These are phyloP conservation scores for Harpagoxenus sublaevis DNA, from an alignment of 2,888 invertebrate species.

Conservation along the genomic window DNA sequence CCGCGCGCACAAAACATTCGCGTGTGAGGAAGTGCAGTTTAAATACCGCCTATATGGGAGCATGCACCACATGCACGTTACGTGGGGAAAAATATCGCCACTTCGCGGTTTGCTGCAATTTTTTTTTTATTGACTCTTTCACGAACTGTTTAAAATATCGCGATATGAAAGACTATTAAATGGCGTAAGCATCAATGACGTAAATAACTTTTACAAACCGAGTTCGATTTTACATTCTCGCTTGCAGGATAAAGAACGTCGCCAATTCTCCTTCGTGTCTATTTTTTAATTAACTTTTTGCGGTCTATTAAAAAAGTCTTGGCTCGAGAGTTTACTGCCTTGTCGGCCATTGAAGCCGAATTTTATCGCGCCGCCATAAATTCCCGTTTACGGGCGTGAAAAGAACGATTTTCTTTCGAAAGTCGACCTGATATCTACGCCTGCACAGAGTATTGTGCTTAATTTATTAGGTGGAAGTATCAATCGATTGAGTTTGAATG, in stretches of 20 bases:
- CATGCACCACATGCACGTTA: slow-evolving; percentile 55
- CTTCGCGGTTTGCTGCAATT: slow-evolving; percentile 53
- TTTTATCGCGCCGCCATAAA: slow-evolving; percentile 44
- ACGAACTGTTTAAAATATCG: background rate
- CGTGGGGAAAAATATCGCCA: slow-evolving; percentile 60
- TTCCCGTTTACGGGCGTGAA: slow-evolving; percentile 30
- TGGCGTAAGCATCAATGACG: background rate
- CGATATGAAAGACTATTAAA: background rate
- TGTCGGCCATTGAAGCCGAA: slow-evolving; percentile 16
- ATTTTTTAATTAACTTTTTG: slow-evolving; percentile 69
- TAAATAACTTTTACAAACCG: background rate
- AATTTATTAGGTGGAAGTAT: slow-evolving; percentile 36
- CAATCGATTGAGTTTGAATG: slow-evolving; percentile 32
- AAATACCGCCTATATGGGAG: slow-evolving; percentile 57
- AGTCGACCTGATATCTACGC: slow-evolving; percentile 3
- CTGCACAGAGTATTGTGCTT: slow-evolving; percentile 18
- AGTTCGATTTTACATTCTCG: background rate
- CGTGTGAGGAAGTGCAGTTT: slow-evolving; percentile 63
- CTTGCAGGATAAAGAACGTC: background rate
- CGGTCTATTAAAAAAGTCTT: slow-evolving; percentile 64
- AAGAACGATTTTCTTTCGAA: slow-evolving; percentile 44
- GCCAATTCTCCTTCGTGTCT: background rate
- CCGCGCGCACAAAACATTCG: slow-evolving; percentile 27
- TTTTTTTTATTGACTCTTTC: slow-evolving; percentile 62
- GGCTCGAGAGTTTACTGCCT: slow-evolving; percentile 25